Evolutionary conservation across 2,888 invertebrate genomes (phyloP).

Genomic region (Pyralis farinalis): DNA sequence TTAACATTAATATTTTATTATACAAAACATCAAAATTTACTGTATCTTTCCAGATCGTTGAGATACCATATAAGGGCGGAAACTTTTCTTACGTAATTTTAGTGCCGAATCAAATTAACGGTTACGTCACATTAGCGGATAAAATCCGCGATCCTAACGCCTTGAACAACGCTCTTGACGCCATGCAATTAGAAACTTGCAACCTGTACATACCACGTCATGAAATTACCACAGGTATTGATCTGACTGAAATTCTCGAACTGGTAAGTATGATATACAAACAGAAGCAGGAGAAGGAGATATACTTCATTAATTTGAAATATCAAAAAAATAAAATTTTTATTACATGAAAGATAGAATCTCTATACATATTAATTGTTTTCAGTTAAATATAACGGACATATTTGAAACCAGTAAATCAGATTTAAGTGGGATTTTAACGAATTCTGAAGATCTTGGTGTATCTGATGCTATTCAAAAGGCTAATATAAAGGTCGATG

Average conservation of each 20-base stretch:
- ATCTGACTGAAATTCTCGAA: constrained; percentile 19
- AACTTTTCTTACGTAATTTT: constrained; percentile 20
- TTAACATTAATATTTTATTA: no score
- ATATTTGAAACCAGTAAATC: constrained; percentile 22
- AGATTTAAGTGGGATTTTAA: constrained; percentile 24
- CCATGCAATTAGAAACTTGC: constrained; percentile 5
- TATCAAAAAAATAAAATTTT: no score
- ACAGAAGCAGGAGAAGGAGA: no score
- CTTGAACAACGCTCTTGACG: constrained; percentile 11
- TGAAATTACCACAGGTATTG: constrained; percentile 20
- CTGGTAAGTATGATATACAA: constrained; percentile 20
- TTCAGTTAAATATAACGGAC: constrained; percentile 21
- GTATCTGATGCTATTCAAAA: constrained; percentile 30
- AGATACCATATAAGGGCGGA: constrained; percentile 20
- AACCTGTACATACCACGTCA: constrained; percentile 20
- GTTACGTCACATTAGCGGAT: constrained; percentile 12
- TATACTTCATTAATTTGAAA: no score
- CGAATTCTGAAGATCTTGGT: constrained; percentile 15
- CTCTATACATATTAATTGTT: no score
- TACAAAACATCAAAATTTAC: no score
- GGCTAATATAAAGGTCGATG: constrained; percentile 22
- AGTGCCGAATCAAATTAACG: constrained; percentile 14
- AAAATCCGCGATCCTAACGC: constrained; percentile 16
- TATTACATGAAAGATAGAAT: no score
- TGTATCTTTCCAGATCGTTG: constrained; percentile 18